A percentile compares a stretch with the other conserved stretches of the same genome.
phyloP scores from a whole-genome alignment of 2,113 vertebrate genomes.

The Fregata magnificens region DNA sequence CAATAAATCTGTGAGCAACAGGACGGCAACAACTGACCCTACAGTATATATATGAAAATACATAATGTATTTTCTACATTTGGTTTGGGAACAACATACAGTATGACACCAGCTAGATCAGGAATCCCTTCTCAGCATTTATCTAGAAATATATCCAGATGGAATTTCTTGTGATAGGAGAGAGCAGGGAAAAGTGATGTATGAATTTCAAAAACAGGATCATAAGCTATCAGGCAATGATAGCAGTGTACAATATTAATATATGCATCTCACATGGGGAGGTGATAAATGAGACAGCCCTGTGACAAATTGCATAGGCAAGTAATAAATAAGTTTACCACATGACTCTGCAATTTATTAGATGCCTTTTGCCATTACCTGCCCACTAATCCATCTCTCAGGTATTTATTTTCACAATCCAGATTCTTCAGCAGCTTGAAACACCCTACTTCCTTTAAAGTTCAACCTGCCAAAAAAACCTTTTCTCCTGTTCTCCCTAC shows the following conservation, averaged over 20 bases:
- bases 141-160: neutral
- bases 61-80: neutral
- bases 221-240: constrained; percentile 17
- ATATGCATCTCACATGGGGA: constrained; percentile 1
- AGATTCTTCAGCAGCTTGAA: neutral
- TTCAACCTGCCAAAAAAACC: neutral
- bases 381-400: constrained; percentile 28
- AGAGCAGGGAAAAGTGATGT: neutral
- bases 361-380: constrained; percentile 37
- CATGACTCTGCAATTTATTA: constrained; percentile 35
- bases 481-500: neutral
- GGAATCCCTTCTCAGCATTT: neutral
- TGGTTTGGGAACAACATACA: neutral
- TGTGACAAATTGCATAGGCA: constrained; percentile 14
- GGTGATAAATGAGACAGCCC: constrained; percentile 26
- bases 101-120: neutral
- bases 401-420: constrained; percentile 8
- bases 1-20: neutral
- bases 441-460: neutral
- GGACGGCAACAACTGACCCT: neutral
- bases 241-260: constrained; percentile 36
- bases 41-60: neutral
- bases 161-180: neutral
- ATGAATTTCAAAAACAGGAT: neutral
- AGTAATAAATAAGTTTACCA: constrained; percentile 53